A percentile compares a stretch with the other conserved stretches of the same genome.
Conservation (phyloP, 2,888 invertebrate species). For the Cosmorhoe ocellata region DNA sequence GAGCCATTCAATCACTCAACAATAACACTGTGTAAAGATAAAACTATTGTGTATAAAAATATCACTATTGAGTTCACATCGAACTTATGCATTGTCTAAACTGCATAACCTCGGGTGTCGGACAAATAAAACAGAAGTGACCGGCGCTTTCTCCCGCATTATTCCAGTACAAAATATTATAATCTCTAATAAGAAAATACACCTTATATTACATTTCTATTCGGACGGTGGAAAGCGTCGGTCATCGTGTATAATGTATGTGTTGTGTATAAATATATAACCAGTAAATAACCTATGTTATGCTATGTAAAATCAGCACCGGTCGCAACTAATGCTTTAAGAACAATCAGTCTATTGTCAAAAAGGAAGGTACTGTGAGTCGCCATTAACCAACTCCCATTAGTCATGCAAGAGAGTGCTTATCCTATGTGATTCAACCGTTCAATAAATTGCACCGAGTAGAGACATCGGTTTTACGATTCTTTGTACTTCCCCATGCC, state of each 20-base stretch:
- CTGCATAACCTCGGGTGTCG: constrained; percentile 50
- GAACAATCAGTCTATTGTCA: constrained; percentile 82
- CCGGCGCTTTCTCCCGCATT: constrained; percentile 54
- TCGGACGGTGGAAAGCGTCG: constrained; percentile 54
- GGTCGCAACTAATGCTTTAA: constrained; percentile 80
- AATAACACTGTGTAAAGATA: constrained; percentile 80
- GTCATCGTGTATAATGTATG: constrained; percentile 68
- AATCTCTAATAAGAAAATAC: constrained; percentile 74
- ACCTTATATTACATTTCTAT: constrained; percentile 53
- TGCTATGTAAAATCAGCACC: constrained; percentile 78
- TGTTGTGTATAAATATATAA: constrained; percentile 61
- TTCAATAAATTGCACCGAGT: constrained; percentile 2
- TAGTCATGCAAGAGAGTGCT: constrained; percentile 51
- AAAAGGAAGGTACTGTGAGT: constrained; percentile 73
- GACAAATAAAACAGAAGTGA: constrained; percentile 66
- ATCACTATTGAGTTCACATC: constrained; percentile 67
- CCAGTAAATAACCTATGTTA: constrained; percentile 80
- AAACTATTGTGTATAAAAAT: constrained; percentile 81
- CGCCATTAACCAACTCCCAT: constrained; percentile 60
- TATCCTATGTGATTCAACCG: constrained; percentile 29
- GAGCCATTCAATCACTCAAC: constrained; percentile 80
- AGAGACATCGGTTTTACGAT: constrained; percentile 12
- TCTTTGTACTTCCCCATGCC: constrained; percentile 20
- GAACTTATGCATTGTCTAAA: constrained; percentile 34
- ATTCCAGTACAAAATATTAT: constrained; percentile 69